Conservation (phyloP, 2,888 invertebrate genomes). For the Sphaeridia pumilis region DNA sequence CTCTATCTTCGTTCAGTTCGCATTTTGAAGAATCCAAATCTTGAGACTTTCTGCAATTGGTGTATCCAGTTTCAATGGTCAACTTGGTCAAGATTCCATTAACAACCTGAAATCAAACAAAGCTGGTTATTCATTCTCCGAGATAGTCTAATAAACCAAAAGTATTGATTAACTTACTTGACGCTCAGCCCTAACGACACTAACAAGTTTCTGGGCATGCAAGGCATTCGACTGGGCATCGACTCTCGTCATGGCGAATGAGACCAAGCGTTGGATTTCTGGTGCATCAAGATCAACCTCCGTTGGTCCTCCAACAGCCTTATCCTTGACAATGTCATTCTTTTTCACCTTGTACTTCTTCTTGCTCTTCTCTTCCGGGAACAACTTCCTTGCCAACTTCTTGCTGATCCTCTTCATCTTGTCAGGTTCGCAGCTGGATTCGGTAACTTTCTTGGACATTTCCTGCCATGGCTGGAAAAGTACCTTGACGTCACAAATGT, state of each 20-base stretch:
- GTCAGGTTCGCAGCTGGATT: conserved; percentile 36
- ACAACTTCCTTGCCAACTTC: conserved; percentile 22
- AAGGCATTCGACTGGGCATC: conserved; percentile 35
- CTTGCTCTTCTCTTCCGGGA: conserved; percentile 10
- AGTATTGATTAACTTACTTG: conserved; percentile 35
- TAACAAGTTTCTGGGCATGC: conserved; percentile 36
- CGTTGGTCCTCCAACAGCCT: conserved; percentile 26
- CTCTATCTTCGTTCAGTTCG: conserved; percentile 23
- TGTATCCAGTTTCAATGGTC: conserved; percentile 48
- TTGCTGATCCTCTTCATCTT: conserved; percentile 28
- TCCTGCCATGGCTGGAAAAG: conserved; percentile 35
- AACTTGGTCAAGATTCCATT: conserved; percentile 49
- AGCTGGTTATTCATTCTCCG: too few species aligned
- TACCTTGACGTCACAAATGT: conserved; percentile 30
- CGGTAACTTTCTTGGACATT: conserved; percentile 35
- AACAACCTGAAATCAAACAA: too few species aligned
- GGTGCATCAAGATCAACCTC: conserved; percentile 28
- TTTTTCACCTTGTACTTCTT: background rate
- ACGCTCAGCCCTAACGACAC: conserved; percentile 30
- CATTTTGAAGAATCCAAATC: conserved; percentile 25
- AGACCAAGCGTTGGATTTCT: conserved; percentile 32
- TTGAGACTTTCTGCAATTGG: conserved; percentile 43
- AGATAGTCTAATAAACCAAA: too few species aligned
- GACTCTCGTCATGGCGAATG: conserved; percentile 33
- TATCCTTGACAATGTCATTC: conserved; percentile 4